Evolutionary conservation across 2,113 vertebrate genomes (phyloP), one percentile per base, ranked within the genome.

Genomic region (Helogale parvula): DNA sequence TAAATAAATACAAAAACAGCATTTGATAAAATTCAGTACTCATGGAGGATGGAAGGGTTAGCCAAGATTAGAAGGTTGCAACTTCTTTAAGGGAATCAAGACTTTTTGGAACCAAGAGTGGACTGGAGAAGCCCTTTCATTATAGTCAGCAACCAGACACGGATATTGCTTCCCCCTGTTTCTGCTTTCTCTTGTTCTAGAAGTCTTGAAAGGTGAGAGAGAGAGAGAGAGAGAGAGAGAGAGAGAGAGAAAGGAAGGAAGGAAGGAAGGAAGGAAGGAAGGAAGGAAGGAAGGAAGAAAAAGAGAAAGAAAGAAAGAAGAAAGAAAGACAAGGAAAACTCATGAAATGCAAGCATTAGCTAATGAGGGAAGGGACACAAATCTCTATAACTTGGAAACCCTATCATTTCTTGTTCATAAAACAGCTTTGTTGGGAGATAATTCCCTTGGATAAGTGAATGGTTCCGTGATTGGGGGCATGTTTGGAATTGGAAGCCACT

Each of bases 111-210:
- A 60, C 57, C 27, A 3, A 0, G 50, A 13, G 66, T 54, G 9
- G 2, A 17, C 11, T 2, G 0, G 1, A 8, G 21, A 6, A 11
- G 27, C 21, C 68, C 0, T 14, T 33, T 80, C 91, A 13, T 19
- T 27, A 7, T 0, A 2, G 72, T 3, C 10, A 19, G 35, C 17
- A 14, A 12, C 57, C 72, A 14, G 74, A 29, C 2, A 0, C 15
- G 25, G 31, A n/a, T 0, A 3, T 3, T 0, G 33, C 5, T 63
- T 25, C 31, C 5, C 79, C 3, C 19, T 17, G 15, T 9, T 50
- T 15, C 72, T 41, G 10, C 38, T 38, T n/a, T 52, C 0, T 45
- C 52, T 57, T 69, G 57, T 31, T 7, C 38, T 14, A 31, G 14
- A 27, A 31, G 4, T 4, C 23, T 54, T 2, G 2, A 65, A 23